Conservation (phyloP, 2,888 invertebrate species). For the Tinea semifulvella region DNA sequence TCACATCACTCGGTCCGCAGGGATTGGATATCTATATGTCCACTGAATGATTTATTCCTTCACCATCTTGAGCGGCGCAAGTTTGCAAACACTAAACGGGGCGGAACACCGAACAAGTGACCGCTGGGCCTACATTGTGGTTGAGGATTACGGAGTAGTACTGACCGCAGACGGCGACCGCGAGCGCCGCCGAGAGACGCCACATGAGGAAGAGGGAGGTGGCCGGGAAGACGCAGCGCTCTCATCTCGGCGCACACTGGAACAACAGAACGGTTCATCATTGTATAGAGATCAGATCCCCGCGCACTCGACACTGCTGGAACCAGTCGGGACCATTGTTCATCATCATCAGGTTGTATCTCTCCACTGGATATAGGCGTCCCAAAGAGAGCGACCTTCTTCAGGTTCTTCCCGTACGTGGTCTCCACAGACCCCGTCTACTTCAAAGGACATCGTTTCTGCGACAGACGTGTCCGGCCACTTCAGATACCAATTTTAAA, state of each 20-base stretch:
- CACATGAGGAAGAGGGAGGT: slow-evolving; percentile 2
- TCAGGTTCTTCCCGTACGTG: too few species aligned
- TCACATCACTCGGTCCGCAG: too few species aligned
- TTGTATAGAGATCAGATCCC: neutral
- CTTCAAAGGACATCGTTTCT: too few species aligned
- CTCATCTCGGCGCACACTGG: neutral
- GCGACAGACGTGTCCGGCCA: too few species aligned
- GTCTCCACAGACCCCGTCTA: too few species aligned
- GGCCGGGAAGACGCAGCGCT: neutral
- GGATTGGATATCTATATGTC: too few species aligned
- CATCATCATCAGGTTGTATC: neutral
- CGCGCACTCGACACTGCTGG: neutral
- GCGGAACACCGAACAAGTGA: neutral
- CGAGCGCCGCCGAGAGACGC: neutral
- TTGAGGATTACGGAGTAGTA: neutral
- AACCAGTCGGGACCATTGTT: neutral
- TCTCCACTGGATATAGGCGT: neutral
- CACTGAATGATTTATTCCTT: too few species aligned
- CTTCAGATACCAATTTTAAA: too few species aligned
- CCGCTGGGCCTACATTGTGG: neutral
- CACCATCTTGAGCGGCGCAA: too few species aligned
- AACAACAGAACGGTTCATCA: neutral
- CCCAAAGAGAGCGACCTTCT: neutral
- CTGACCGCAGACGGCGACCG: neutral
- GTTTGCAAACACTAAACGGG: too few species aligned